Base-by-base conservation (phyloP, 2,888 invertebrate genomes). In the Eupithecia dodoneata region DNA sequence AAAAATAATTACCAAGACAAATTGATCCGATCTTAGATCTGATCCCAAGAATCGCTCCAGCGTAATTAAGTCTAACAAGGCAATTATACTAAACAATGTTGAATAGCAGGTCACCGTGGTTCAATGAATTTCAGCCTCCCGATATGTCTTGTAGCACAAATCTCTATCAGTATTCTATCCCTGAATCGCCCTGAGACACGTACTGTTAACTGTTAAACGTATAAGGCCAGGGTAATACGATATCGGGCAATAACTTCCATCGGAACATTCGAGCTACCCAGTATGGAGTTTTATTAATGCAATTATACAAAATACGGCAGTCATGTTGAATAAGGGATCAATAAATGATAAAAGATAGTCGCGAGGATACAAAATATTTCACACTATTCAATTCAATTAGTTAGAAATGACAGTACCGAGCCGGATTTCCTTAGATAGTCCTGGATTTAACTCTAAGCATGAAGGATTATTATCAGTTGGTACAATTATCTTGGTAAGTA, bases 41-140 rank as follows among this genome's bases (percentile, higher is more conserved):
- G 12, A 67, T 30, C 70, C 69, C 55, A 52, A 71, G 49, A 63
- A 73, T 47, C 72, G 71, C 18, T 63, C 74, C 69, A 65, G 45
- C 74, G 74, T 82, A 82, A 82, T 81, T 81, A 81, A 77, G 76
- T 78, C 80, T 80, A 82, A 81, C 82, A 80, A 82, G 80, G 81
- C 82, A 82, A 79, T 82, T 80, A 81, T 73, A 81, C 72, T 80
- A 81, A 83, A 82, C 74, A 71, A 79, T 76, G 78, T 79, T 81
- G 82, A 82, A 81, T 80, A 79, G 79, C 80, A 78, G 74, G 79
- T 82, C 80, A 79, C 76, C 76, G 76, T 80, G 78, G 82, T 80
- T 80, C 81, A 85, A 83, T 85, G 83, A 83, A 83, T 84, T 83
- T 82, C 83, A 84, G 81, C 77, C 75, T 77, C 80, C 82, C 78